A percentile compares a stretch with the other conserved stretches of the same genome.
phyloP scores from a whole-genome alignment of 2,797 vertebrate genomes.

The Eupleurogrammus muticus region DNA sequence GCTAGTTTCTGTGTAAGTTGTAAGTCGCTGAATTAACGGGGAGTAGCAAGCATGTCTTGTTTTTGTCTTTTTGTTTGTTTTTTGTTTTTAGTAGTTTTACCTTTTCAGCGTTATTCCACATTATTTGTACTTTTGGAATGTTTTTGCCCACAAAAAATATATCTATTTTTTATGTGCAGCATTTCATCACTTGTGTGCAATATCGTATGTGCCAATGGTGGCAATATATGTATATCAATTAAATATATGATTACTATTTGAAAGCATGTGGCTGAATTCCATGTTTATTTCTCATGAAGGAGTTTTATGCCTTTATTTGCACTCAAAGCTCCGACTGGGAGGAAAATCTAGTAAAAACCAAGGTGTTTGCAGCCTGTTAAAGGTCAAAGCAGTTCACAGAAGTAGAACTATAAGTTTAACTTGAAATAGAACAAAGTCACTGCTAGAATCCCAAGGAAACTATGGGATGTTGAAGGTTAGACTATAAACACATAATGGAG shows the following conservation, averaged over 20 bases:
- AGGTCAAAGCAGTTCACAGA: constrained; percentile 68
- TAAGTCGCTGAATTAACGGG: constrained; percentile 80
- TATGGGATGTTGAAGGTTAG: constrained; percentile 61
- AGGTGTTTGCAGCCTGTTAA: constrained; percentile 72
- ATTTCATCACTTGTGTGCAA: constrained; percentile 90
- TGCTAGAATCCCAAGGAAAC: constrained; percentile 68
- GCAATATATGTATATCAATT: constrained; percentile 90
- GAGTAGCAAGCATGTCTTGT: constrained; percentile 82
- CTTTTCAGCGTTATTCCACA: constrained; percentile 84
- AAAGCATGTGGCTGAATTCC: constrained; percentile 88
- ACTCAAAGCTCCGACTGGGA: constrained; percentile 79
- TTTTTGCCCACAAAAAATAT: constrained; percentile 82
- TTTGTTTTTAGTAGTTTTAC: constrained; percentile 68
- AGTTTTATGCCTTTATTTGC: constrained; percentile 85
- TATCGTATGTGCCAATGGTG: constrained; percentile 89
- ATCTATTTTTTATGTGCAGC: constrained; percentile 83
- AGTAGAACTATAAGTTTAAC: constrained; percentile 77
- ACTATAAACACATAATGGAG: constrained; percentile 56
- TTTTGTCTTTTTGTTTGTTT: constrained; percentile 41
- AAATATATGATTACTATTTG: constrained; percentile 90
- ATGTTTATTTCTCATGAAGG: constrained; percentile 84
- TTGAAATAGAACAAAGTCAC: constrained; percentile 77
- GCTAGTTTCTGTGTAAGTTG: constrained; percentile 76
- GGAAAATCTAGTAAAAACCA: constrained; percentile 67
- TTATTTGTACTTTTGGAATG: constrained; percentile 86